These are phyloP conservation scores for Drosophila guanche DNA, from an alignment of 1,140 invertebrate genomes.

Conservation along the genomic window DNA sequence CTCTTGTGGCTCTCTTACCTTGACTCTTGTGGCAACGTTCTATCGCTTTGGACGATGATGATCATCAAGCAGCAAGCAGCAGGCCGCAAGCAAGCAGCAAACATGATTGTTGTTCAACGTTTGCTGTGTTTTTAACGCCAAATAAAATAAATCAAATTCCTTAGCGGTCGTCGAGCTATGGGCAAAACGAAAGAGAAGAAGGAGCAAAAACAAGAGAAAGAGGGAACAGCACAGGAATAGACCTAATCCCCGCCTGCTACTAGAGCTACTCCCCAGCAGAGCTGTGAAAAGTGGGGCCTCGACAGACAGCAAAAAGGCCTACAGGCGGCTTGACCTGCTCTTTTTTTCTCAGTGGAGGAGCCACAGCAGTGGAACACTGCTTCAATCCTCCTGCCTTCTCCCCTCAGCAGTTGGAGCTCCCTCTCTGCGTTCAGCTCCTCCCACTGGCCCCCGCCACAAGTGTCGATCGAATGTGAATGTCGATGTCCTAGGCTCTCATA, in stretches of 20 bases:
- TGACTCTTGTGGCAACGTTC: constrained; percentile 51
- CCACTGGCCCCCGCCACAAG: constrained; percentile 36
- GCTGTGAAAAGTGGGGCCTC: background rate
- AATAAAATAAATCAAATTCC: constrained; percentile 82
- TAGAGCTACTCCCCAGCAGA: background rate
- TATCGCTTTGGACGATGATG: constrained; percentile 72
- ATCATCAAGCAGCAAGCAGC: constrained; percentile 7
- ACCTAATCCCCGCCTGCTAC: no score
- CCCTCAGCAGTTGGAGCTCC: constrained; percentile 17
- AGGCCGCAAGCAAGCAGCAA: constrained; percentile 36
- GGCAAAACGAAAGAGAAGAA: no score
- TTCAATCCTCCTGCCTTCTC: no score
- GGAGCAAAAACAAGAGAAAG: background rate
- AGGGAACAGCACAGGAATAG: no score
- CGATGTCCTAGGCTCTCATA: constrained; percentile 55
- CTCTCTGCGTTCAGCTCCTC: constrained; percentile 1
- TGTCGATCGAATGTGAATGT: constrained; percentile 60
- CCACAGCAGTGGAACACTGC: no score
- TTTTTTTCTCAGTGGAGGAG: no score
- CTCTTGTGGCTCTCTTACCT: background rate
- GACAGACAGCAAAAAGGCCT: no score
- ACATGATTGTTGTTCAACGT: constrained; percentile 77
- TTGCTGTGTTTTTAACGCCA: constrained; percentile 75
- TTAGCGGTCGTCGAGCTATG: constrained; percentile 69
- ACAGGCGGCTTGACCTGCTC: no score